Base-by-base conservation (phyloP, 2,888 invertebrate species). In the Lycophotia porphyrea region DNA sequence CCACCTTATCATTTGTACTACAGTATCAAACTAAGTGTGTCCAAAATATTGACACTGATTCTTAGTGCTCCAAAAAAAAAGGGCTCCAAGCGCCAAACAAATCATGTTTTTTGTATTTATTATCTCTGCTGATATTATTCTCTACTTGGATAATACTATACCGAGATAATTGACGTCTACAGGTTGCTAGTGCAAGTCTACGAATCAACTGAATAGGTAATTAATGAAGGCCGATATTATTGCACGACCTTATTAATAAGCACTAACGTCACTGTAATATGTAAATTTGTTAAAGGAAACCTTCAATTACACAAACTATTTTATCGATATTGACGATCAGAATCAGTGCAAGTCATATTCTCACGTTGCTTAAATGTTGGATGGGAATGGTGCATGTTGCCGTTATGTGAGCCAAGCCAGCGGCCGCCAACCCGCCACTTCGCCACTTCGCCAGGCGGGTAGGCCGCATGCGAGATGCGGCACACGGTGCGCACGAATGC, bases 341-440 rank as follows among this genome's bases (percentile, higher is more conserved):
- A 55, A 36, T 49, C n/a, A 18, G 52, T 21, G n/a, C 44, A 60
- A 63, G 55, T n/a, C 42, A 18, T 24, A 60, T 80, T 79, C 71
- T 58, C 64, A 76, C 64, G 44, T 71, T 70, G 71, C 76, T 85
- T 79, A 74, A 67, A 79, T 71, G 77, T 76, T 65, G 34, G 70
- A 78, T 79, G 77, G 63, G 71, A 78, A 70, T 78, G 42, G 74
- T 84, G 39, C 65, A 76, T 61, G 74, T 84, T 86, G 76, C 87
- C 87, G 87, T 86, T 87, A 80, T 73, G 74, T 75, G 72, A 76
- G 72, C 34, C 76, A 39, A 78, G 71, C 71, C 42, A 79, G 34
- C 70, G 44, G 69, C 49, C 76, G 75, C 76, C 69, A 63, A 34
- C 58, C 34, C 60, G 34, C 34, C 21, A 58, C 31, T n/a, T 13